These are phyloP conservation scores for Penaeus japonicus DNA, from an alignment of 1,140 invertebrate species.

Conservation along the genomic window DNA sequence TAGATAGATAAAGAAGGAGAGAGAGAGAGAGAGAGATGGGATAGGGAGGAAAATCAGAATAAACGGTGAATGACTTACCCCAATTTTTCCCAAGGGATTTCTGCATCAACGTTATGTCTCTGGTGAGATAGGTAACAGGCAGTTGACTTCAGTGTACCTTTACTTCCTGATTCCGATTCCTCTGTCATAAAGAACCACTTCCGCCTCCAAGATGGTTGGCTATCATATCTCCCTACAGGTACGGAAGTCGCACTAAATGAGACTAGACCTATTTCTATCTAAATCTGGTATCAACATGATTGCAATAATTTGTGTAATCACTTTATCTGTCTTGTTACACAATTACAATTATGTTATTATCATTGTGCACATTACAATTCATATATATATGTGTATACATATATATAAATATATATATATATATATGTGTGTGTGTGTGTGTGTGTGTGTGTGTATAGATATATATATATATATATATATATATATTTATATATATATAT, in stretches of 20 bases:
- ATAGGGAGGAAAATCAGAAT: too few species aligned
- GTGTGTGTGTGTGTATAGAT: too few species aligned
- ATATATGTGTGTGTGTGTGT: too few species aligned
- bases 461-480: too few species aligned
- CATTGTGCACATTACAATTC: not conserved
- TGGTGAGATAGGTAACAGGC: constrained; percentile 21
- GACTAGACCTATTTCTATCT: not conserved
- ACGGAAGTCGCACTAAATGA: too few species aligned
- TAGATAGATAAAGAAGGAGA: too few species aligned
- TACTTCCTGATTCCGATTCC: constrained; percentile 1
- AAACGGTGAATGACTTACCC: too few species aligned
- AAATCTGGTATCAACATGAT: not conserved
- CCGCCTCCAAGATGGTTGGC: constrained; percentile 25
- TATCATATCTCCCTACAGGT: constrained; percentile 28
- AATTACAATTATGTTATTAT: not conserved
- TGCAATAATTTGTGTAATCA: not conserved
- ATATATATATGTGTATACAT: too few species aligned
- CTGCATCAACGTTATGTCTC: constrained; percentile 42
- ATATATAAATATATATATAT: too few species aligned
- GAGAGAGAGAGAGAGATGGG: too few species aligned
- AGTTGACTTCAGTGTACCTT: constrained; percentile 47
- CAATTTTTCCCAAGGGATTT: constrained; percentile 20
- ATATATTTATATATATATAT: too few species aligned
- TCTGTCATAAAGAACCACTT: constrained; percentile 6
- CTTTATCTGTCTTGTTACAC: too few species aligned